Conservation (phyloP, 2,888 invertebrate species). For the Eupeodes luniger region DNA sequence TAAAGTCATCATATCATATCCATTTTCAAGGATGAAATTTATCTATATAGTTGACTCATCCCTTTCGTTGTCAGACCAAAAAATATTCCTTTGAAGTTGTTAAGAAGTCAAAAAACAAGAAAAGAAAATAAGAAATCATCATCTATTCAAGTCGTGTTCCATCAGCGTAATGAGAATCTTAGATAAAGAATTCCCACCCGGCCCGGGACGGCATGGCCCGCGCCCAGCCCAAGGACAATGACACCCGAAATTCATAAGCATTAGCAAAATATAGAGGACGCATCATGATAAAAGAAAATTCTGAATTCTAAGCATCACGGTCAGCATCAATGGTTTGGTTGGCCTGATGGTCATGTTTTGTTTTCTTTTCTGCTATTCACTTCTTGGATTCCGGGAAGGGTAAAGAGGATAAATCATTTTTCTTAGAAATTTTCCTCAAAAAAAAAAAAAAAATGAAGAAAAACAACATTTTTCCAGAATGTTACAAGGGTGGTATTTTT, state of each 20-base stretch:
- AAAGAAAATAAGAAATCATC: neutral
- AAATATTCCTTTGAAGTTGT: constrained; percentile 41
- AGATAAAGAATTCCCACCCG: constrained; percentile 15
- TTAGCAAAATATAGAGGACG: neutral
- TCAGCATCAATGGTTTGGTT: neutral
- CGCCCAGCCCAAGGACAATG: constrained; percentile 13
- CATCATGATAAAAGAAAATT: neutral
- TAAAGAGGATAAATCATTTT: neutral
- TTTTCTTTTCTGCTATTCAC: neutral
- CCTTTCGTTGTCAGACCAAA: neutral
- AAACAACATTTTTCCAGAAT: neutral
- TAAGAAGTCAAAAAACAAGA: neutral
- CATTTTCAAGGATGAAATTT: neutral
- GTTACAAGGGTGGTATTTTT: neutral
- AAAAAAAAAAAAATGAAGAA: neutral
- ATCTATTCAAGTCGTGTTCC: constrained; percentile 52
- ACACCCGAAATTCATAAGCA: constrained; percentile 25
- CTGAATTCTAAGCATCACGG: constrained; percentile 1
- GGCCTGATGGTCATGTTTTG: neutral
- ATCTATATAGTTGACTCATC: neutral
- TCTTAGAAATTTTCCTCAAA: neutral
- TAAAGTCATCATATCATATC: neutral
- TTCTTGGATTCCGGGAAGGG: neutral
- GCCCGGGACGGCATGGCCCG: neutral
- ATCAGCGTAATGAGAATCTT: constrained; percentile 63